These are phyloP conservation scores for Botrylloides violaceus DNA, from an alignment of 23 tunicate species.

Conservation along the genomic window DNA sequence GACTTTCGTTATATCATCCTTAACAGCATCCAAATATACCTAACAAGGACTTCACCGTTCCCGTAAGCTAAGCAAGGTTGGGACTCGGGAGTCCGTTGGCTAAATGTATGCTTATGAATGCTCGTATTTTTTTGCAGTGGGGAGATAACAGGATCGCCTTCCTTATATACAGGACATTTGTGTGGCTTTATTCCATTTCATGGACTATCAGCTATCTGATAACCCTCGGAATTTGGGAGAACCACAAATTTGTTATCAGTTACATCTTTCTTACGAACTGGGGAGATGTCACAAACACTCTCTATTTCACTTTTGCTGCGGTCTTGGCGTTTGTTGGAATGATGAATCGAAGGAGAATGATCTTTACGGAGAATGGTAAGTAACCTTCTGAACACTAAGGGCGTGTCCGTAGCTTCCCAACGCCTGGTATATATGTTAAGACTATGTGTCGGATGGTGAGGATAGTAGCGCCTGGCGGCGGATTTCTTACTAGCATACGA, in stretches of 20 bases:
- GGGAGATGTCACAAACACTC: constrained; percentile 7
- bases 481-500: too few relatives aligned
- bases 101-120: too few relatives aligned
- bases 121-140: not conserved
- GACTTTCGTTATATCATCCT: too few relatives aligned
- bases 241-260: not conserved
- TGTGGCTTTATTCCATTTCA: not conserved
- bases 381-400: too few relatives aligned
- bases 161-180: not conserved
- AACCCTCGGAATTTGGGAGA: constrained; percentile 2
- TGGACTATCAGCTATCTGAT: not conserved
- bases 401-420: too few relatives aligned
- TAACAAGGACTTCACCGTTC: too few relatives aligned
- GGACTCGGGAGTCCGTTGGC: too few relatives aligned
- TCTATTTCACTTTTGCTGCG: not conserved
- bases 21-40: too few relatives aligned
- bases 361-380: not conserved
- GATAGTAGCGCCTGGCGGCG: too few relatives aligned
- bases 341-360: not conserved
- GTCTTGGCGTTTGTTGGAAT: not conserved
- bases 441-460: too few relatives aligned
- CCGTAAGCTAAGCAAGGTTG: too few relatives aligned
- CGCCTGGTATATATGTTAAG: too few relatives aligned
- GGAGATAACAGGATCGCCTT: not conserved
- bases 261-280: constrained; percentile 6